Evolutionary conservation across 2,113 vertebrate species (phyloP), one percentile per base, ranked within the genome.

Genomic region (Burhinus oedicnemus): DNA sequence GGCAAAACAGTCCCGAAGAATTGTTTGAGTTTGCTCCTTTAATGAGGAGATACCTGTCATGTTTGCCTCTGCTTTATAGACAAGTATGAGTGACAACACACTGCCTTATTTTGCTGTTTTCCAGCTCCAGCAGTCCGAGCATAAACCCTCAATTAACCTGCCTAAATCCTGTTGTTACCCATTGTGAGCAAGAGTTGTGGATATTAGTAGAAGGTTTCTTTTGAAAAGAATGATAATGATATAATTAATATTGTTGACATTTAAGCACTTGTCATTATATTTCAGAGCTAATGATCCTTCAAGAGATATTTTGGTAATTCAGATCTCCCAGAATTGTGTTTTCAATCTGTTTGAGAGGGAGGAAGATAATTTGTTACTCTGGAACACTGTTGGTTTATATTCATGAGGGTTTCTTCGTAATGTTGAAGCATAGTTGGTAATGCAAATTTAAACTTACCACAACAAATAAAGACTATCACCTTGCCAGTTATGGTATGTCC

Each of bases 161-260:
- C 77, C 65, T 51, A 75, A 89, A 47, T 89, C 91, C 69, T 71
- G 8, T 58, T 58, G 75, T 47, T 69, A 51, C 29, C 47, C n/a
- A 0, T 25, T 2, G 0, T 21, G 15, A 81, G 72, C 60, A 75
- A 19, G 57, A 89, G 20, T 2, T 71, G 55, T 47, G 42, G 23
- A 12, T 91, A 34, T 68, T 75, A 55, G 58, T 20, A 62, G 47
- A 52, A 86, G n/a, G 21, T 68, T 95, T 94, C 51, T 89, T 92
- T 60, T 44, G 52, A 45, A 72, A 89, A 75, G 72, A n/a, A 32
- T 30, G 8, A 71, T 94, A 81, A 86, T 76, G 69, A 32, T 72
- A 15, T 57, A 71, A 92, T 87, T 80, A 93, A 72, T 95, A 84
- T 47, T 91, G 72, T 92, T 95, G 83, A 69, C 72, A 90, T 92